These are phyloP conservation scores for Drosophila seguyi DNA, from an alignment of 1,140 invertebrate genomes.

Conservation along the genomic window DNA sequence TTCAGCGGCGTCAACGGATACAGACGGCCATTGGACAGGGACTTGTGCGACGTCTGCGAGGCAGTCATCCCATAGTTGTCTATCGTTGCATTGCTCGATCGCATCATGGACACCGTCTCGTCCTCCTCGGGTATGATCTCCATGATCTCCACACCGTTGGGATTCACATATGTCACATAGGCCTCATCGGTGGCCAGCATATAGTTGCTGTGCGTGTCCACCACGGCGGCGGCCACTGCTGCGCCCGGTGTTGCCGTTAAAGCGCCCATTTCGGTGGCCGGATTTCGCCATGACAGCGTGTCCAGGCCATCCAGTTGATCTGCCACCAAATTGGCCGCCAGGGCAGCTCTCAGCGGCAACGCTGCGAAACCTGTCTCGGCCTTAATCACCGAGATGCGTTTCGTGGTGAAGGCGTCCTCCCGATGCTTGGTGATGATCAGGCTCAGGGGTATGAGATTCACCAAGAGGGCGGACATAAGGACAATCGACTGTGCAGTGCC, in stretches of 20 bases:
- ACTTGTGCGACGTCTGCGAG: conserved; percentile 70
- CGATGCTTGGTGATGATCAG: conserved; percentile 82
- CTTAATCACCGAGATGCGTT: conserved; percentile 80
- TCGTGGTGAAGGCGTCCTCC: conserved; percentile 78
- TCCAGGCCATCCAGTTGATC: conserved; percentile 82
- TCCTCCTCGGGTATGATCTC: conserved; percentile 84
- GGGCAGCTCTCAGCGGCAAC: conserved; percentile 59
- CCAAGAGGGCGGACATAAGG: conserved; percentile 77
- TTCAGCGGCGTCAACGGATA: conserved; percentile 29
- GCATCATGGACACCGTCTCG: conserved; percentile 77
- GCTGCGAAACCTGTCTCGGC: conserved; percentile 70
- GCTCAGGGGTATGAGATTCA: conserved; percentile 81
- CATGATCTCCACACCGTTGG: conserved; percentile 84
- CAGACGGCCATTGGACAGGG: conserved; percentile 67
- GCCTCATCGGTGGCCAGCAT: conserved; percentile 81
- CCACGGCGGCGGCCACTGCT: conserved; percentile 65
- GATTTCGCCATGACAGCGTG: conserved; percentile 67
- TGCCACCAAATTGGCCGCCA: conserved; percentile 67
- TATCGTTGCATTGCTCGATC: conserved; percentile 79
- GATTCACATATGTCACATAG: conserved; percentile 81
- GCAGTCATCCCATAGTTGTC: conserved; percentile 73
- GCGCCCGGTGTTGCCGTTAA: conserved; percentile 16
- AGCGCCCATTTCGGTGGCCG: conserved; percentile 24
- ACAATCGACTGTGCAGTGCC: conserved; percentile 80
- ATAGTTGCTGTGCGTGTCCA: conserved; percentile 76